Evolutionary conservation across 2,888 invertebrate genomes (phyloP), one percentile per base, ranked within the genome.

Genomic region (Andrena flavipes): DNA sequence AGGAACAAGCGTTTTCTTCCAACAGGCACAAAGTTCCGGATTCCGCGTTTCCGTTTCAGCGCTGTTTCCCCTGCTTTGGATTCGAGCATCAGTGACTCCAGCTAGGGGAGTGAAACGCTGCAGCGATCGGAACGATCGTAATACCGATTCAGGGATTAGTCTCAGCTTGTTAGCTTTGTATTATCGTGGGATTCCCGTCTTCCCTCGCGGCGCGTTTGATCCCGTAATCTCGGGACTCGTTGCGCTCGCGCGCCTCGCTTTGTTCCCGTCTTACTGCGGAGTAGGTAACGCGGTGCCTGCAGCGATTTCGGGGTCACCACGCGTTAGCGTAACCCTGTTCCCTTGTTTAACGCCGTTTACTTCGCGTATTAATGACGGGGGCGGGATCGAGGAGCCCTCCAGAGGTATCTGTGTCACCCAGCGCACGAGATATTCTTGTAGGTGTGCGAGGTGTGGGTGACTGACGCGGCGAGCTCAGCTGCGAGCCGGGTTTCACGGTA

Each of bases 181-280:
- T 84, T 78, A 80, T 65, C 84, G 59, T 6, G 35, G 23, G 10
- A 69, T 72, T 49, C 62, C 62, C 65, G 33, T 70, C 70, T 83
- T 63, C 51, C 49, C 13, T 13, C 56, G 30, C 23, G 69, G 74
- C 33, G 29, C 69, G n/a, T 60, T 59, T 60, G 59, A 64, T 70
- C 74, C 62, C 59, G 73, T 76, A 85, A 85, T 84, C 67, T 60
- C 60, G 35, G 42, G 30, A 48, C 59, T 62, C 62, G 26, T 78
- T 72, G 64, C 35, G 48, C 59, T 42, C 16, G 71, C 49, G 33
- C 64, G 33, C 26, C 20, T 49, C 73, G 74, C 67, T 79, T 73
- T 76, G 65, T 76, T 69, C 74, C n/a, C 70, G 63, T 69, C 76
- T 81, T 73, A 84, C 84, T 82, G 71, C 68, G 29, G 68, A 26